Base-by-base conservation (phyloP, 2,888 invertebrate genomes). In the Phasia obesa region DNA sequence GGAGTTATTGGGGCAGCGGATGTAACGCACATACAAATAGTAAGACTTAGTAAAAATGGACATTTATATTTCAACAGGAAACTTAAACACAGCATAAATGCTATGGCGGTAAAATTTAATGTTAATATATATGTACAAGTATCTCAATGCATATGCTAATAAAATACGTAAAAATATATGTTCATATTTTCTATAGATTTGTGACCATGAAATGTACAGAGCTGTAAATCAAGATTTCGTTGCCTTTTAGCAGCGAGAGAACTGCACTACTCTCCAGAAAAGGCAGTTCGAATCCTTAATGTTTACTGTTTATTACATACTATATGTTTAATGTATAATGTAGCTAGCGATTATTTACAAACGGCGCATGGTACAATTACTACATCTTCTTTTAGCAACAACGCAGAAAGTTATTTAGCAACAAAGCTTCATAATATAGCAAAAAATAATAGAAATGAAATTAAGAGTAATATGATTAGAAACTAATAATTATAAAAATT, bases 11-110 rank as follows among this genome's bases (percentile, higher is more conserved):
- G n/a, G n/a, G n/a, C n/a, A n/a, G n/a, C n/a, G n/a, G n/a, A n/a
- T n/a, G n/a, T n/a, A n/a, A n/a, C n/a, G n/a, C n/a, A n/a, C n/a
- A n/a, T n/a, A n/a, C n/a, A n/a, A n/a, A n/a, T n/a, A n/a, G n/a
- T n/a, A n/a, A n/a, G n/a, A n/a, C n/a, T n/a, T n/a, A n/a, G n/a
- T n/a, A n/a, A n/a, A n/a, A n/a, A n/a, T n/a, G n/a, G n/a, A n/a
- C n/a, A n/a, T n/a, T n/a, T n/a, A n/a, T n/a, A n/a, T n/a, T n/a
- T n/a, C n/a, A n/a, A n/a, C n/a, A n/a, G n/a, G n/a, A n/a, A n/a
- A 69, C 42, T 69, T 2, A 69, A 69, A 27, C 44, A 69, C 15
- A 69, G 27, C 4, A 57, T 44, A 17, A 69, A 55, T 42, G 57
- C 55, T 19, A 57, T 69, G 19, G 57, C 21, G 27, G 47, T 57